Evolutionary conservation across 1,140 invertebrate genomes (phyloP), one percentile per base, ranked within the genome.

Genomic region (Listronotus oregonensis): DNA sequence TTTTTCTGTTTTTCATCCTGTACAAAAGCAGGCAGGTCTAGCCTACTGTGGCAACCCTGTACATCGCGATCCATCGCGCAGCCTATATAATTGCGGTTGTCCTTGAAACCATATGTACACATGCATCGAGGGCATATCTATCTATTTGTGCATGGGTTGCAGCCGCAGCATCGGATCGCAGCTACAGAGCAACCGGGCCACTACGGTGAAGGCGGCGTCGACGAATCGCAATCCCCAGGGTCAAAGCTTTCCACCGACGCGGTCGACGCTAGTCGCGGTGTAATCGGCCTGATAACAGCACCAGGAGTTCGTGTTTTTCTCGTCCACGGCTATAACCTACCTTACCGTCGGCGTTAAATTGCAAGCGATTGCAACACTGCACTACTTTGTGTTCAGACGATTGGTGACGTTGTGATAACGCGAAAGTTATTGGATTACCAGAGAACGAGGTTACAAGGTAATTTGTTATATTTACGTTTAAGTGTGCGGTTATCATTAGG

Each of bases 51-150:
- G 51, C 51, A 39, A 54, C 51, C 40, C 31, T 46, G 46, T 34
- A 27, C 34, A 12, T 37, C 62, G 47, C 51, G 27, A 12, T 21
- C 57, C 57, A 59, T 59, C 46, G 64, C 70, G 60, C 67, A 67
- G 67, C 70, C 67, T 64, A 71, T 69, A 71, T 71, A 71, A 71
- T 71, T 67, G 67, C 64, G 49, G 66, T 64, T 69, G 70, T 72
- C 70, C 70, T 72, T 72, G 70, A 69, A 66, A 69, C 68, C 70
- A 69, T 66, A 72, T 69, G 70, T 69, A 72, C 62, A 72, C 67
- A 72, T 66, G 67, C 67, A 71, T 62, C 60, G 67, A 68, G 60
- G 63, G 64, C 70, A 69, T 67, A 69, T 71, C 66, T 69, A 69
- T 68, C 64, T 71, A n/a, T 57, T 54, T 47, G 60, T 68, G 68